Evolutionary conservation across 2,113 vertebrate genomes (phyloP).

Genomic region (Galeopterus variegatus): DNA sequence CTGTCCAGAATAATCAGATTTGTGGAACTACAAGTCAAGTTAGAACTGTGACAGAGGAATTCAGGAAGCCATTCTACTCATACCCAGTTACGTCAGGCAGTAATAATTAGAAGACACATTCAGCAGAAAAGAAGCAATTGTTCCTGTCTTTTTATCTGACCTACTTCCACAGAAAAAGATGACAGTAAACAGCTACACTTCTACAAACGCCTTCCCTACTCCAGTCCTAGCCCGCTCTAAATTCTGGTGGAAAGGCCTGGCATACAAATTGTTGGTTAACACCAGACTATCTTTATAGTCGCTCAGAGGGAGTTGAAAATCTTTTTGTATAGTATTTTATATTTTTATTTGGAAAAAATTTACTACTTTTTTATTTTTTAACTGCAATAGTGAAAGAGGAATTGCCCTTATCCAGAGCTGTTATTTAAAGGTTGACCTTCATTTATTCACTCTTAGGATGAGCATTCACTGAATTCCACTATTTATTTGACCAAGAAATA

Average conservation of each 20-base stretch:
- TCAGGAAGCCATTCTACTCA: not conserved
- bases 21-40: not conserved
- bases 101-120: not conserved
- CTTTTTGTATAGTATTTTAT: not conserved
- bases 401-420: not conserved
- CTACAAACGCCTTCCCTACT: not conserved
- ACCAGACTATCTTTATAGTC: not conserved
- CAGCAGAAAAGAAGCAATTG: not conserved
- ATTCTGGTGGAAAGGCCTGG: not conserved
- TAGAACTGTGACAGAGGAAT: not conserved
- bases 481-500: not conserved
- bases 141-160: not conserved
- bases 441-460: not conserved
- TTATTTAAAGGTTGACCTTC: not conserved
- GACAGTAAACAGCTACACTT: not conserved
- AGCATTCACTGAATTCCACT: not conserved
- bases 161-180: not conserved
- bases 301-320: not conserved
- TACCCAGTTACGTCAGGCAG: not conserved
- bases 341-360: not conserved
- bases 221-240: not conserved
- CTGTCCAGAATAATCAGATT: not conserved
- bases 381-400: not conserved
- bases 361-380: not conserved
- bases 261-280: not conserved